Evolutionary conservation across 2,113 vertebrate species (phyloP).

Genomic region (Hippocampus guttulatus): DNA sequence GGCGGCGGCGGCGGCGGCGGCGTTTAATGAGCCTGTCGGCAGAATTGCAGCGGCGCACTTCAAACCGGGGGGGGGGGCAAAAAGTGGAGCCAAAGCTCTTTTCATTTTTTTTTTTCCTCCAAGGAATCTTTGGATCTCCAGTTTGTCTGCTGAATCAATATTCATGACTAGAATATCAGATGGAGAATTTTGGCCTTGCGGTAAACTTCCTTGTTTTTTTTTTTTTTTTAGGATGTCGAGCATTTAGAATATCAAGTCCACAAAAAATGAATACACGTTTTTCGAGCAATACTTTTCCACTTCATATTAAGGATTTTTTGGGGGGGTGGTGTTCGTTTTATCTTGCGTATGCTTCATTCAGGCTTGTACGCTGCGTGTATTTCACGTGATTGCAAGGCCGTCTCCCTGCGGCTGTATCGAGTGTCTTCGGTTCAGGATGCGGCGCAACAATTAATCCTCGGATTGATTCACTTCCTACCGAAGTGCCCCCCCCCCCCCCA

Average conservation of each 20-base stretch:
- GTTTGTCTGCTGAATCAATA: neutral
- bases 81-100: neutral
- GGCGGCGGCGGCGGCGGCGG: slow-evolving; percentile 23
- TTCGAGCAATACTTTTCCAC: neutral
- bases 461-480: slow-evolving; percentile 80
- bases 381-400: slow-evolving; percentile 61
- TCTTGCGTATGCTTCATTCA: neutral
- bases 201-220: neutral
- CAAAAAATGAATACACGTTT: no score
- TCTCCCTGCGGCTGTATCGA: slow-evolving; percentile 69
- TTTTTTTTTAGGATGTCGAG: neutral
- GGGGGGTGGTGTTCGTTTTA: no score
- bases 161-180: neutral
- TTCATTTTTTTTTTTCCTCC: neutral
- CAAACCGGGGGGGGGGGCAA: neutral
- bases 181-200: neutral
- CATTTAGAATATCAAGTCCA: neutral
- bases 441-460: slow-evolving; percentile 77
- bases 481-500: slow-evolving; percentile 68
- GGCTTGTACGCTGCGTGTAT: slow-evolving; percentile 53
- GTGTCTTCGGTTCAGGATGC: slow-evolving; percentile 74
- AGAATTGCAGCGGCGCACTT: slow-evolving; percentile 25
- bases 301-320: neutral
- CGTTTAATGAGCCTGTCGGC: slow-evolving; percentile 54
- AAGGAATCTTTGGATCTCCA: neutral